phyloP scores from a whole-genome alignment of 2,888 invertebrate genomes.

The Molanna angustata region DNA sequence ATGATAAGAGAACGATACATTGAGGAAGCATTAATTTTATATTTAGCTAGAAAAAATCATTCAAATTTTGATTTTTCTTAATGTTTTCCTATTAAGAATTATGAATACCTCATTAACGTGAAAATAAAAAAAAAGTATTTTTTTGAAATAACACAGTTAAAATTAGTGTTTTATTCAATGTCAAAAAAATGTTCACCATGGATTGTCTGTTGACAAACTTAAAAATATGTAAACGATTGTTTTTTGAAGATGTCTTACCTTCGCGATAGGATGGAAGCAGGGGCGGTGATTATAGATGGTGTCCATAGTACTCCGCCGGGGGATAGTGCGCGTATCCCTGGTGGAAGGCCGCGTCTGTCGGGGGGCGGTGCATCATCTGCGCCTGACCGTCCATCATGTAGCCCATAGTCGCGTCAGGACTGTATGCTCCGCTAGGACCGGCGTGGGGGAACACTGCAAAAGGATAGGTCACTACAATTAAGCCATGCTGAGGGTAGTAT shows the following conservation, averaged over 20 bases:
- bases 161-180: no score
- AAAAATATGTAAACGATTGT: no score
- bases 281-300: conserved; percentile 74
- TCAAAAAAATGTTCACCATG: no score
- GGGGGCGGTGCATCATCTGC: conserved; percentile 95
- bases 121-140: neutral
- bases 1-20: no score
- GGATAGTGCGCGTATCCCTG: conserved; percentile 89
- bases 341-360: conserved; percentile 90
- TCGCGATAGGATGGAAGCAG: conserved; percentile 22
- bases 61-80: no score
- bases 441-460: conserved; percentile 86
- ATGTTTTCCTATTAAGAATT: no score
- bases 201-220: no score
- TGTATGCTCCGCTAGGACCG: conserved; percentile 93
- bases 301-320: conserved; percentile 90
- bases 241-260: conserved; percentile 16
- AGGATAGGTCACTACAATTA: conserved; percentile 19
- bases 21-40: no score
- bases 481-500: conserved; percentile 17
- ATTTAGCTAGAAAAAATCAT: no score
- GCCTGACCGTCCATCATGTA: conserved; percentile 97
- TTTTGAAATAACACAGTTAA: no score
- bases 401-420: conserved; percentile 94
- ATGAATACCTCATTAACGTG: no score